A percentile compares a stretch with the other conserved stretches of the same genome.
Conservation (phyloP, 1,140 invertebrate genomes). For the Cyphomyrmex costatus region DNA sequence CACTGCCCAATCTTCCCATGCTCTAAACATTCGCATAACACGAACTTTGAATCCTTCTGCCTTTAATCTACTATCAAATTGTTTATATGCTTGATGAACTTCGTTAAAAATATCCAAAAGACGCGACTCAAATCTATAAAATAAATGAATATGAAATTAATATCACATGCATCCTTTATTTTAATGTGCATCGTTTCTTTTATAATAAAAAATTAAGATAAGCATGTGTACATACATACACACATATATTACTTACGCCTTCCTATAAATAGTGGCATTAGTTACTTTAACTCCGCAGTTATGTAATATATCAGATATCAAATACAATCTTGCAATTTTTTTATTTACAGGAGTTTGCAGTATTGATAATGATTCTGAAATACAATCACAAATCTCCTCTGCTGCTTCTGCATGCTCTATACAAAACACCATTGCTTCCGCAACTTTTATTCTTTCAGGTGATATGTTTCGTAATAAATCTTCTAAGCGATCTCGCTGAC, state of each 20-base stretch:
- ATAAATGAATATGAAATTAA: slow-evolving; percentile 24
- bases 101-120: slow-evolving; percentile 95
- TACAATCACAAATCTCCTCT: slow-evolving; percentile 97
- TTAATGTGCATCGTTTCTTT: background rate
- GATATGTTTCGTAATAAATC: slow-evolving; percentile 95
- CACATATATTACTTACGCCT: slow-evolving; percentile 89
- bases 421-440: slow-evolving; percentile 99
- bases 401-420: slow-evolving; percentile 99
- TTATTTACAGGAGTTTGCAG: slow-evolving; percentile 93
- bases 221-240: background rate
- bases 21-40: slow-evolving; percentile 97
- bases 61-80: slow-evolving; percentile 95
- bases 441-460: slow-evolving; percentile 94
- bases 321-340: slow-evolving; percentile 97
- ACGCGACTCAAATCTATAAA: slow-evolving; percentile 93
- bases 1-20: slow-evolving; percentile 99
- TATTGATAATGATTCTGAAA: slow-evolving; percentile 94
- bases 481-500: slow-evolving; percentile 97
- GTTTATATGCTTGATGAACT: slow-evolving; percentile 92
- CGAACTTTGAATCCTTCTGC: slow-evolving; percentile 98
- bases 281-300: slow-evolving; percentile 98
- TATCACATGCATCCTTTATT: background rate
- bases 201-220: background rate
- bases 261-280: slow-evolving; percentile 98
- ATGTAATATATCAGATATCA: slow-evolving; percentile 98